Percentiles rank a stretch among this genome's conserved stretches.
Evolutionary conservation across 2,888 invertebrate genomes (phyloP).

Genomic region (Drosophila buzzatii): DNA sequence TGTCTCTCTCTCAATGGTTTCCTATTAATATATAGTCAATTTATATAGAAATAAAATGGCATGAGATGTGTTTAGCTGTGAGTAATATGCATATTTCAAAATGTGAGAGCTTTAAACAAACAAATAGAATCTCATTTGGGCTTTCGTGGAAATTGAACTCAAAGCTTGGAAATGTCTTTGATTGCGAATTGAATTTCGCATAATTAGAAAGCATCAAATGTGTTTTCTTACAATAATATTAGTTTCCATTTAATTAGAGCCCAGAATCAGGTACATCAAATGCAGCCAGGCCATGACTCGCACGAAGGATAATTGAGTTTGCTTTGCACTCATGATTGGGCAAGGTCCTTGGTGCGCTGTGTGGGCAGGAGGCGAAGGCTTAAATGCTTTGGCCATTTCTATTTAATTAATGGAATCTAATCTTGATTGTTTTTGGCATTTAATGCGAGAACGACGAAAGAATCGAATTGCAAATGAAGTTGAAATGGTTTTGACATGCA

Average conservation of each 20-base stretch:
- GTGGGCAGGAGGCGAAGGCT: not conserved
- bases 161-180: not conserved
- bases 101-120: not conserved
- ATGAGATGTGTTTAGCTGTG: not conserved
- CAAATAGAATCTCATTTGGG: not conserved
- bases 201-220: not conserved
- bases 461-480: constrained; percentile 7
- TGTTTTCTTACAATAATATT: not conserved
- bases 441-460: not conserved
- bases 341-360: not conserved
- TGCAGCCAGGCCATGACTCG: not conserved
- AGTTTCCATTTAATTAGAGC: not conserved
- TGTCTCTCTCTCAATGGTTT: too few species aligned
- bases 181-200: not conserved
- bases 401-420: constrained; percentile 1
- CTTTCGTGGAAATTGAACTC: not conserved
- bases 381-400: constrained; percentile 4
- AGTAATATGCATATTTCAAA: not conserved
- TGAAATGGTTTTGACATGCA: constrained; percentile 21
- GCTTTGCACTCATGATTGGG: not conserved
- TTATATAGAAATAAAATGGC: too few species aligned
- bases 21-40: too few species aligned
- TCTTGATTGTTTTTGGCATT: constrained; percentile 2
- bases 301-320: not conserved
- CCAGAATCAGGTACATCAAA: not conserved